Evolutionary conservation across 1,140 invertebrate species (phyloP).

Genomic region (Sesamia nonagrioides): DNA sequence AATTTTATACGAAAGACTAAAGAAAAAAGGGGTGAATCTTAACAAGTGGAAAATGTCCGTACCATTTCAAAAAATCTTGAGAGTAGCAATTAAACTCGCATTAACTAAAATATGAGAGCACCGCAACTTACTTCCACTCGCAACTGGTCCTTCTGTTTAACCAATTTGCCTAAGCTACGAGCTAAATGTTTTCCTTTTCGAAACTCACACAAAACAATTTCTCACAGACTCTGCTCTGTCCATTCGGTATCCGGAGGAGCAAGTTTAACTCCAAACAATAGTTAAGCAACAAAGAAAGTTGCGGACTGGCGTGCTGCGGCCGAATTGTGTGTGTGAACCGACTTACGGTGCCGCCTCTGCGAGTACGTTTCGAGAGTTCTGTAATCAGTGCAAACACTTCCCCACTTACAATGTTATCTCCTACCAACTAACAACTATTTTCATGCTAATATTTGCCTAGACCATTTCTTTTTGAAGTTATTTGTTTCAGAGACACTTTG

Average conservation of each 20-base stretch:
- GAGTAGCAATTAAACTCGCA: conserved; percentile 73
- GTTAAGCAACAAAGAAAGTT: conserved; percentile 84
- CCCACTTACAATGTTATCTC: conserved; percentile 47
- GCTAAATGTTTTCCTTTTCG: conserved; percentile 81
- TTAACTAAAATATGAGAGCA: conserved; percentile 80
- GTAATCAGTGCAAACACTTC: conserved; percentile 54
- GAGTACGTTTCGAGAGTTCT: conserved; percentile 41
- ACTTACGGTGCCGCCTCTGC: conserved; percentile 53
- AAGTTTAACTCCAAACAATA: conserved; percentile 83
- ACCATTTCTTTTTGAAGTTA: conserved; percentile 42
- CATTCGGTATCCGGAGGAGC: conserved; percentile 66
- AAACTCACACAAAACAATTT: conserved; percentile 76
- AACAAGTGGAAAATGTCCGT: conserved; percentile 24
- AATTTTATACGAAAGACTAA: conserved; percentile 17
- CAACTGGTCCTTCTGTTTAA: conserved; percentile 53
- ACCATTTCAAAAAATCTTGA: conserved; percentile 35
- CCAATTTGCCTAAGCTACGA: conserved; percentile 81
- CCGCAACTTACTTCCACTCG: conserved; percentile 36
- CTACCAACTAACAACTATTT: conserved; percentile 44
- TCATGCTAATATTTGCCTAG: conserved; percentile 51
- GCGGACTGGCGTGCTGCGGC: conserved; percentile 59
- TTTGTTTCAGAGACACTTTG: conserved; percentile 44
- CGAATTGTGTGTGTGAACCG: conserved; percentile 68
- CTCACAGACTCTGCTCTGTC: conserved; percentile 65
- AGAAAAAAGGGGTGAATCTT: conserved; percentile 34